Conservation (phyloP, 2,888 invertebrate genomes). For the Stegana nigrithorax region DNA sequence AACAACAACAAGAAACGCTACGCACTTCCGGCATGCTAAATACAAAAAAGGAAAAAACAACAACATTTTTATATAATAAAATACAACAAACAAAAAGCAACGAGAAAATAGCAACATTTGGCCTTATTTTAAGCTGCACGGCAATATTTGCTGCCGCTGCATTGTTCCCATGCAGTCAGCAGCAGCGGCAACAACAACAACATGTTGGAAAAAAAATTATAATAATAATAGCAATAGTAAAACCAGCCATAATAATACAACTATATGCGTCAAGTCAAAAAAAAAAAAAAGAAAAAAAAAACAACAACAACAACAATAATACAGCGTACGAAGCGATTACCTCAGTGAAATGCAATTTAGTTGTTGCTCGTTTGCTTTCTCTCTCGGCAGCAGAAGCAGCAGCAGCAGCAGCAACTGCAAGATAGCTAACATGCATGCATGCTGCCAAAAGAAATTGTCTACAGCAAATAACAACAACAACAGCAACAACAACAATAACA, state of each 20-base stretch:
- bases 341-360: constrained; percentile 6
- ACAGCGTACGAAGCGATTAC: background rate
- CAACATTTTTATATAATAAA: no score
- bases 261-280: background rate
- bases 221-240: background rate
- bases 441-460: no score
- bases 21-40: constrained; percentile 15
- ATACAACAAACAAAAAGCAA: no score
- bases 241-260: background rate
- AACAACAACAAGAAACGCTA: background rate
- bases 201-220: no score
- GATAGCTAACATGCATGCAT: no score
- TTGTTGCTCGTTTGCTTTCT: constrained; percentile 7
- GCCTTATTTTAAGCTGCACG: constrained; percentile 9
- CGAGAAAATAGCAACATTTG: no score
- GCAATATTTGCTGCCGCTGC: background rate
- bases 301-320: constrained; percentile 8
- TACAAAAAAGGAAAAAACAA: no score
- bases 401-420: background rate
- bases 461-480: background rate
- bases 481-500: background rate
- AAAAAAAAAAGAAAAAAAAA: background rate
- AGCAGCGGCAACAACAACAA: constrained; percentile 8
- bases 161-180: constrained; percentile 18
- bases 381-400: background rate